Conservation (phyloP, 1,140 invertebrate species). For the Callitettix versicolor region DNA sequence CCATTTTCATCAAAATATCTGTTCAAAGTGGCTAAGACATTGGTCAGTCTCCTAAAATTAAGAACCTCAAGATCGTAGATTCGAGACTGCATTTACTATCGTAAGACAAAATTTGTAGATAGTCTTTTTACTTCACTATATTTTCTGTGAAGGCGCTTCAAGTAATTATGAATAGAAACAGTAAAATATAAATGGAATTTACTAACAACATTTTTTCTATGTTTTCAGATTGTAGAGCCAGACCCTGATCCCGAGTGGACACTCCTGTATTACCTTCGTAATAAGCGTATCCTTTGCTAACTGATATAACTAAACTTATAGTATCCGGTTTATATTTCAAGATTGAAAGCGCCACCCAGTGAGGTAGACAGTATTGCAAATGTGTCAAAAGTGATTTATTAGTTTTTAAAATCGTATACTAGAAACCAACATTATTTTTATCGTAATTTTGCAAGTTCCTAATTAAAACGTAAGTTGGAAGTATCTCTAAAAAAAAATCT, state of each 20-base stretch:
- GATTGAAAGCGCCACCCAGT: not conserved
- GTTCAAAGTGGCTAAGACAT: too few relatives aligned
- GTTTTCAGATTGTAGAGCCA: constrained; percentile 54
- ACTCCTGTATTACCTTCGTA: constrained; percentile 68
- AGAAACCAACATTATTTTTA: not conserved
- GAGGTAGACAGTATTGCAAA: not conserved
- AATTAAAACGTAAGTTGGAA: not conserved
- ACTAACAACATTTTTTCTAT: too few relatives aligned
- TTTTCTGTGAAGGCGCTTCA: too few relatives aligned
- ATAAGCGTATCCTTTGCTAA: constrained; percentile 53
- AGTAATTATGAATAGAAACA: too few relatives aligned
- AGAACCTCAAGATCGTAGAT: too few relatives aligned
- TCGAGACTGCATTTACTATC: too few relatives aligned
- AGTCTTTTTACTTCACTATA: too few relatives aligned
- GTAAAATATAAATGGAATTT: too few relatives aligned
- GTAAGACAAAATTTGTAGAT: too few relatives aligned
- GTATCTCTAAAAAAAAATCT: too few relatives aligned
- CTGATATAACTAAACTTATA: not conserved
- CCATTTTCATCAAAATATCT: too few relatives aligned
- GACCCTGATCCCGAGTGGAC: constrained; percentile 77
- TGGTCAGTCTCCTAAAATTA: too few relatives aligned
- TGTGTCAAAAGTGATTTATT: not conserved
- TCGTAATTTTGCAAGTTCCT: not conserved
- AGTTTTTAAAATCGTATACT: not conserved
- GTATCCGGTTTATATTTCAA: not conserved